phyloP scores from a whole-genome alignment of 2,113 vertebrate genomes.

The Cyprinus carpio region DNA sequence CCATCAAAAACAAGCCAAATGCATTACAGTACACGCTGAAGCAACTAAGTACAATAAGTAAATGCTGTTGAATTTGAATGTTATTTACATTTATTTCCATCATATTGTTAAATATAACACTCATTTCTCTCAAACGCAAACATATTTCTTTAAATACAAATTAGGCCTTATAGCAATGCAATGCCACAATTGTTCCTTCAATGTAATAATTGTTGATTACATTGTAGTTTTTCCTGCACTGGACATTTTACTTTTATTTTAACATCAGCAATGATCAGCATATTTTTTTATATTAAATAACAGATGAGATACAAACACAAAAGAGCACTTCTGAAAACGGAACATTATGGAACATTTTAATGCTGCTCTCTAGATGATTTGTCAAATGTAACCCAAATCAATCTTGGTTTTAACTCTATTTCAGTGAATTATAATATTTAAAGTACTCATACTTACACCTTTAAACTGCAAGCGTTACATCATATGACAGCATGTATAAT shows the following conservation, averaged over 20 bases:
- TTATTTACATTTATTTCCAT: background rate
- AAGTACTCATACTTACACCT: background rate
- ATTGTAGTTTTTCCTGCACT: background rate
- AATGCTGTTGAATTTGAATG: background rate
- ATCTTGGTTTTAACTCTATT: background rate
- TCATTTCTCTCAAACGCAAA: too few relatives aligned
- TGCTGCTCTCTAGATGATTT: background rate
- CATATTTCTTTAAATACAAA: background rate
- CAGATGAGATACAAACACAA: background rate
- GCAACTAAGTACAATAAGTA: background rate
- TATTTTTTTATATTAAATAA: background rate
- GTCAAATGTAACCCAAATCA: background rate
- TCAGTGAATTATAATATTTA: background rate
- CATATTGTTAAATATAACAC: background rate
- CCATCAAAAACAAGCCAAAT: background rate
- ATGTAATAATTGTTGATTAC: background rate
- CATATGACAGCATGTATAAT: background rate
- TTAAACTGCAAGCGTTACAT: background rate
- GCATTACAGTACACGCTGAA: background rate
- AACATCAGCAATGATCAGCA: too few relatives aligned
- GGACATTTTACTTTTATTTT: background rate
- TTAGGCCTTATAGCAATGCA: background rate
- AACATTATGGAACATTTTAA: background rate
- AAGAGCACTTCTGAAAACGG: too few relatives aligned
- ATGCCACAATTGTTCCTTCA: background rate